Percentiles rank a stretch among this genome's conserved stretches.
These are phyloP conservation scores for Hydractinia symbiolongicarpus DNA, from an alignment of 30 jellyfish, hydroid and myxozoan genomes.

Conservation along the genomic window DNA sequence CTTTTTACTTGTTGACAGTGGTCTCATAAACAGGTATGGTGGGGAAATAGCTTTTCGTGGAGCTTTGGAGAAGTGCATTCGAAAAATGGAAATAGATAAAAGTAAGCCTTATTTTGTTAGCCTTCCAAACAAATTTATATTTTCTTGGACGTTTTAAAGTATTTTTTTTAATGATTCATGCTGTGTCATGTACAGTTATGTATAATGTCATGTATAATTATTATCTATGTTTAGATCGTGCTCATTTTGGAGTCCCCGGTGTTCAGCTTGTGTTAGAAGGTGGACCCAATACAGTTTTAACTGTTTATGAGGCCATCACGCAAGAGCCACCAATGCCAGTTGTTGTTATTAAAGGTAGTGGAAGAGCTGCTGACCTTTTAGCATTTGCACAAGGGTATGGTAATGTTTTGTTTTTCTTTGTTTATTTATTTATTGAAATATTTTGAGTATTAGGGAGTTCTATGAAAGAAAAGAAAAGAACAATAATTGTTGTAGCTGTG, in stretches of 20 bases:
- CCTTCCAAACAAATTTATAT: too few relatives aligned
- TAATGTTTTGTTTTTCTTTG: neutral
- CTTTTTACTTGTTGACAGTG: slow-evolving; percentile 81
- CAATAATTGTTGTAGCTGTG: neutral
- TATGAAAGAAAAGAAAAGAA: neutral
- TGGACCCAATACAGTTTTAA: slow-evolving; percentile 77
- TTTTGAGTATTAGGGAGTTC: neutral
- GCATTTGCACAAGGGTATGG: slow-evolving; percentile 62
- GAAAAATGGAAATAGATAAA: slow-evolving; percentile 66
- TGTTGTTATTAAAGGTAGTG: slow-evolving; percentile 86
- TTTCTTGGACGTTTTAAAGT: neutral
- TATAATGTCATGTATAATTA: too few relatives aligned
- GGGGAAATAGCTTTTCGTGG: slow-evolving; percentile 75
- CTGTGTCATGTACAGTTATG: too few relatives aligned
- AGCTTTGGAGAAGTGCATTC: slow-evolving; percentile 56
- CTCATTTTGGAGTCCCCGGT: slow-evolving; percentile 50
- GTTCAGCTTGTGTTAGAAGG: slow-evolving; percentile 83
- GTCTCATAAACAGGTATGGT: slow-evolving; percentile 72
- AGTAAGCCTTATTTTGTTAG: slow-evolving; percentile 24
- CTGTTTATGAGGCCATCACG: slow-evolving; percentile 69
- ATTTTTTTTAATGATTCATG: neutral
- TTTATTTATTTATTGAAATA: neutral
- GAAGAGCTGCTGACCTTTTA: slow-evolving; percentile 92
- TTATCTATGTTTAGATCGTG: neutral
- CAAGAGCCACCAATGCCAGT: slow-evolving; percentile 91